Evolutionary conservation across 2,888 invertebrate genomes (phyloP), one percentile per base, ranked within the genome.

Genomic region (Trissonchulus latispiculum): DNA sequence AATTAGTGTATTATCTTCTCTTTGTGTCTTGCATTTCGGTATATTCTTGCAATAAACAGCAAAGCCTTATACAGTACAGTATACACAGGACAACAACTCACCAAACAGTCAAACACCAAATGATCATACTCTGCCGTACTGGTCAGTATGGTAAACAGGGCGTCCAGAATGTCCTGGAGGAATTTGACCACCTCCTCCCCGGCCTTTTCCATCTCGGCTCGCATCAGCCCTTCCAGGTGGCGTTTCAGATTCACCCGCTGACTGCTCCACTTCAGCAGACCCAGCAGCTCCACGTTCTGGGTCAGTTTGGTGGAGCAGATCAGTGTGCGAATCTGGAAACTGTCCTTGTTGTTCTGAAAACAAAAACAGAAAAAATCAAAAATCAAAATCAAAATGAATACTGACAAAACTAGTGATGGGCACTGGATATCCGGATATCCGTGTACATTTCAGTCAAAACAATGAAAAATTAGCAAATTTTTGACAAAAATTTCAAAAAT

Each of bases 151-250:
- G 90, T 90, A 83, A 97, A 96, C 71, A 99, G 87, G 0, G 95
- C 93, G 83, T 97, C 96, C 62, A 96, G 86, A 76, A 95, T 92
- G 81, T 95, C 95, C 84, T 93, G 91, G 69, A 97, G 86, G 85
- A 96, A 96, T 81, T 95, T 95, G n/a, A 95, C 93, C 2, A 96
- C 89, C 84, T 96, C 95, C 83, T 93, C 93, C 2, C 92, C 91
- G 71, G 67, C 75, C 31, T 37, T 66, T 28, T 75, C 70, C 31
- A 31, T 67, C 70, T 92, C 91, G 2, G 94, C 93, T 74, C 89
- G 88, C 85, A 91, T 89, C 69, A 96, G 86, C 33, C 90, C 88
- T 72, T 86, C 85, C 32, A 96, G 86, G 8, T 92, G 92, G 64
- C 88, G 87, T 72, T 90, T 88, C 72, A 95, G 86, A 0, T 88